These are phyloP conservation scores for Cordylochernes scorpioides DNA, from an alignment of 2,888 invertebrate genomes.

Conservation along the genomic window DNA sequence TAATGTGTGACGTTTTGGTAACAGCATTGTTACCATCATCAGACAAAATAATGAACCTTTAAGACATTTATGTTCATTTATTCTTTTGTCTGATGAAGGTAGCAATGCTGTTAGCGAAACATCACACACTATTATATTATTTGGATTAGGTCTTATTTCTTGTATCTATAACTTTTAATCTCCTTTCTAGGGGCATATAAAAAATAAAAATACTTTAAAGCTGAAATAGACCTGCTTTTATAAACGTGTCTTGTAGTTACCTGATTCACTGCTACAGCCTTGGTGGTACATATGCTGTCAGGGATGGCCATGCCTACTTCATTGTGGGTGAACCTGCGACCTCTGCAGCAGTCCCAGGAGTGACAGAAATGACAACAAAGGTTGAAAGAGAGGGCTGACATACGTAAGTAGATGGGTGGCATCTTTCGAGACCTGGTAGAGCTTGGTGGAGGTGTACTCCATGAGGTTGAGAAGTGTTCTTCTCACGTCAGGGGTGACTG, in stretches of 20 bases:
- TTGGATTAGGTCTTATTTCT: too few relatives aligned
- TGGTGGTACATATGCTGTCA: conserved; percentile 69
- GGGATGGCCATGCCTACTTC: conserved; percentile 82
- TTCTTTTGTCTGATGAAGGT: too few relatives aligned
- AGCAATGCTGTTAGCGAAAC: too few relatives aligned
- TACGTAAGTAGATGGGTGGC: conserved; percentile 74
- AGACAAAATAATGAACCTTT: too few relatives aligned
- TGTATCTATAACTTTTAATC: too few relatives aligned
- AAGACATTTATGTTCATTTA: too few relatives aligned
- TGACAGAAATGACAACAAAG: not conserved
- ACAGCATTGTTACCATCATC: too few relatives aligned
- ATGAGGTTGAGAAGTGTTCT: conserved; percentile 68
- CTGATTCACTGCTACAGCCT: conserved; percentile 75
- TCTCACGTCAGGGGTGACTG: conserved; percentile 57
- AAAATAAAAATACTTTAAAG: too few relatives aligned
- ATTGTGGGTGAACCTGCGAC: conserved; percentile 54
- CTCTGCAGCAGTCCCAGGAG: too few relatives aligned
- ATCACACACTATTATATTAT: too few relatives aligned
- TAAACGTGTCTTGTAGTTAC: conserved; percentile 14
- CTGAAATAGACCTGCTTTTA: not conserved
- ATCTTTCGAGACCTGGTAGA: conserved; percentile 62
- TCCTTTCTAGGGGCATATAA: not conserved
- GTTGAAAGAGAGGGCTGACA: conserved; percentile 22
- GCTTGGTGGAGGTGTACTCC: conserved; percentile 58
- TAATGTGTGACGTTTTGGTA: too few relatives aligned